Evolutionary conservation across 2,888 invertebrate species (phyloP).

Genomic region (Xanthia togata): DNA sequence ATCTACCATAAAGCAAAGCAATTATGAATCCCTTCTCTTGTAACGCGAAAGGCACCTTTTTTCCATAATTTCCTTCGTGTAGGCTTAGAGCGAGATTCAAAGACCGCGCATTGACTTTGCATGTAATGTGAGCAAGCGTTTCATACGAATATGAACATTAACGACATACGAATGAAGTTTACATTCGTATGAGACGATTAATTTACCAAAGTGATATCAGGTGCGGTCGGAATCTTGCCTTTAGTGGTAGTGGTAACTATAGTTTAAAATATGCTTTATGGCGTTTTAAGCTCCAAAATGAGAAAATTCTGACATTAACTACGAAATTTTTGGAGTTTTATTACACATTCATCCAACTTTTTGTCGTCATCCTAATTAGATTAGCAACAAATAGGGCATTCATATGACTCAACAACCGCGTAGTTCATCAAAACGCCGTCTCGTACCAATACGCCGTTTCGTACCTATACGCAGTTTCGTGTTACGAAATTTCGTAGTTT

Average conservation of each 20-base stretch:
- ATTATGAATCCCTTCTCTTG: not conserved
- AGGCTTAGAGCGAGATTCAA: not conserved
- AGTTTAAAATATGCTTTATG: not conserved
- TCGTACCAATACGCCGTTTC: not conserved
- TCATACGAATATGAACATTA: not conserved
- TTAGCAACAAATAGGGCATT: not conserved
- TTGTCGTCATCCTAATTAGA: not conserved
- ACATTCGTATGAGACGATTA: not conserved
- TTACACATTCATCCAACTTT: not conserved
- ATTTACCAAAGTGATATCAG: not conserved
- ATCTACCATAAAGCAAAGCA: not conserved
- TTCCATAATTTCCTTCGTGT: not conserved
- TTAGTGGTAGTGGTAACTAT: not conserved
- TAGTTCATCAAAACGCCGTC: not conserved
- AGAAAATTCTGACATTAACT: not conserved
- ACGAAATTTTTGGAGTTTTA: not conserved
- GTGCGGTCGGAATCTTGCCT: not conserved
- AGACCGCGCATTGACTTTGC: not conserved
- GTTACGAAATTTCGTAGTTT: constrained; percentile 1
- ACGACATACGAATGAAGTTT: rapidly evolving
- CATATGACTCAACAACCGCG: not conserved
- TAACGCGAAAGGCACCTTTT: not conserved
- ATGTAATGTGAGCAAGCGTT: not conserved
- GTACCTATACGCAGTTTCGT: constrained; percentile 1
- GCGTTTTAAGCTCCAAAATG: not conserved